Conservation (phyloP, 2,888 invertebrate genomes). For the Chalcis sispes region DNA sequence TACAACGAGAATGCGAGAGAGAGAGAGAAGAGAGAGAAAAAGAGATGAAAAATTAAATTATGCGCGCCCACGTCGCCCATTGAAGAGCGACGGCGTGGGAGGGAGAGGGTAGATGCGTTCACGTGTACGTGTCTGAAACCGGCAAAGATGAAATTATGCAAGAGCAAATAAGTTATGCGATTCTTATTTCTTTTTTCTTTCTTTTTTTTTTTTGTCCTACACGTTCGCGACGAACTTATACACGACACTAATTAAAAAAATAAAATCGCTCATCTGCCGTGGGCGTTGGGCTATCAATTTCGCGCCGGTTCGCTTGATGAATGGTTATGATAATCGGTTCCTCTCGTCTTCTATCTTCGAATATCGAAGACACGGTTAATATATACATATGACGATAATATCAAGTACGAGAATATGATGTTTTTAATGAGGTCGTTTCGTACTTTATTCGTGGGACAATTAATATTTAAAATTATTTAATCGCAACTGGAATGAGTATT, state of each 20-base stretch:
- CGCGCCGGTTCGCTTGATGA: conserved; percentile 31
- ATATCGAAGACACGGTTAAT: conserved; percentile 29
- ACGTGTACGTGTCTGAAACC: too few relatives aligned
- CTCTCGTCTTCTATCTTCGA: neutral
- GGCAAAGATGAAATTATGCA: conserved; percentile 35
- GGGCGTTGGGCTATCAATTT: conserved; percentile 29
- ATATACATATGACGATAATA: conserved; percentile 11
- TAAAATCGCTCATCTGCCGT: conserved; percentile 24
- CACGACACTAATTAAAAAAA: conserved; percentile 48
- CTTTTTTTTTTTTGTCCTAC: neutral
- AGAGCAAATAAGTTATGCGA: conserved; percentile 37
- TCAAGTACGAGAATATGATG: too few relatives aligned
- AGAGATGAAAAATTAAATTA: conserved; percentile 63
- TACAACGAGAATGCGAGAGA: neutral
- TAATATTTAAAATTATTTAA: conserved; percentile 27
- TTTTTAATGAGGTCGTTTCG: conserved; percentile 47
- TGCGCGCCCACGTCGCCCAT: conserved; percentile 61
- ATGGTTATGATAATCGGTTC: conserved; percentile 44
- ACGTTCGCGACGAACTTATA: conserved; percentile 2
- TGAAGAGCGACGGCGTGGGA: neutral
- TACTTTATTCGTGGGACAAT: conserved; percentile 25
- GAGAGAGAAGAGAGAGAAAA: neutral
- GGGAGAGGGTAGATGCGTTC: conserved; percentile 12
- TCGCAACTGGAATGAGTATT: too few relatives aligned
- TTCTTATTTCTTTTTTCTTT: neutral